Evolutionary conservation across 2,797 vertebrate genomes (phyloP).

Genomic region (Labroides dimidiatus): DNA sequence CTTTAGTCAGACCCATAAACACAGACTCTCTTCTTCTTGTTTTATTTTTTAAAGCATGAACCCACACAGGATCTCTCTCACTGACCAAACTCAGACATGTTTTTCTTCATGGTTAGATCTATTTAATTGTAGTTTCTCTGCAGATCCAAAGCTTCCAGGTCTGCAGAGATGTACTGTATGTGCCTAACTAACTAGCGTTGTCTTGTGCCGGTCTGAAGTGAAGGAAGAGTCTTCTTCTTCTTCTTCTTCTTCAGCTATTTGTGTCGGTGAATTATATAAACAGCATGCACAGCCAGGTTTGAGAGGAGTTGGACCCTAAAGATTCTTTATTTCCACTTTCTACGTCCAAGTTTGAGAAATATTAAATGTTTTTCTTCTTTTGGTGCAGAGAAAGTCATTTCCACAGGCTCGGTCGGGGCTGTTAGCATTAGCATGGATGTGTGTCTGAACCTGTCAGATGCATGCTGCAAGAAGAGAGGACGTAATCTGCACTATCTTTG

Average conservation of each 20-base stretch:
- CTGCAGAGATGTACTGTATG: slow-evolving; percentile 83
- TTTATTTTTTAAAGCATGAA: slow-evolving; percentile 57
- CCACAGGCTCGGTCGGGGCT: too few relatives aligned
- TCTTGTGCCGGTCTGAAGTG: slow-evolving; percentile 73
- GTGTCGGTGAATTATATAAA: slow-evolving; percentile 70
- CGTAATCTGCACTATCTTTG: slow-evolving; percentile 55
- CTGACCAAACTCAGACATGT: slow-evolving; percentile 47
- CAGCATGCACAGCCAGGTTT: slow-evolving; percentile 71
- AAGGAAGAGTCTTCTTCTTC: slow-evolving; percentile 48
- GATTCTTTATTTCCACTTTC: slow-evolving; percentile 38
- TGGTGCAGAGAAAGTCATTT: slow-evolving; percentile 27
- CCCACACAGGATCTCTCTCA: slow-evolving; percentile 43
- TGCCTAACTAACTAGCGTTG: slow-evolving; percentile 83
- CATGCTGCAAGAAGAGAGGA: slow-evolving; percentile 34
- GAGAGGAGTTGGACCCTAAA: slow-evolving; percentile 47
- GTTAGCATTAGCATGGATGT: slow-evolving; percentile 35
- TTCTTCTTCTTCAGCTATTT: slow-evolving; percentile 53
- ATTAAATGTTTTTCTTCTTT: slow-evolving; percentile 33
- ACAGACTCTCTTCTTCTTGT: slow-evolving; percentile 39
- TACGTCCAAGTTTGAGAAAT: slow-evolving; percentile 46
- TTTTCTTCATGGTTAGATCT: slow-evolving; percentile 51
- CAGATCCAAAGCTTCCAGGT: slow-evolving; percentile 80
- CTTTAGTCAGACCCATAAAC: slow-evolving; percentile 78
- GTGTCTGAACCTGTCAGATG: slow-evolving; percentile 22
- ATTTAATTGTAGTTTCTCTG: slow-evolving; percentile 73